Conservation (phyloP, 2,888 invertebrate species). For the Drosophila emarginata region DNA sequence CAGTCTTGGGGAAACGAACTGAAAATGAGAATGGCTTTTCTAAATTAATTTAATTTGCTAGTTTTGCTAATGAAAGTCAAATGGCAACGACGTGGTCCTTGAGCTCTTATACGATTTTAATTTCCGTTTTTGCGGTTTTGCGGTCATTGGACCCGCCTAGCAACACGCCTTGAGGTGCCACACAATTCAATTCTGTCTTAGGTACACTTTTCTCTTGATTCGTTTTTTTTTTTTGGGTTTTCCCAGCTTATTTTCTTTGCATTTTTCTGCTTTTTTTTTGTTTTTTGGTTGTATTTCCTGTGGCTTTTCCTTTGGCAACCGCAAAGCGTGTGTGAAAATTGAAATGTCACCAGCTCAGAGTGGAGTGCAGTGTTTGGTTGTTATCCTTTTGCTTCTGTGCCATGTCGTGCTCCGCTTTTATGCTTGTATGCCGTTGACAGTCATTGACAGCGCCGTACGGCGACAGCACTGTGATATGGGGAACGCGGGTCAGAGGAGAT, state of each 20-base stretch:
- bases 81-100: constrained; percentile 22
- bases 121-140: constrained; percentile 56
- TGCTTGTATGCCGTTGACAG: constrained; percentile 61
- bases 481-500: too few species aligned
- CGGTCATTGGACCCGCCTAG: constrained; percentile 26
- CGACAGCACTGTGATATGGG: constrained; percentile 13
- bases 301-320: constrained; percentile 38
- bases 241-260: constrained; percentile 12
- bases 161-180: constrained; percentile 33
- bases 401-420: constrained; percentile 62
- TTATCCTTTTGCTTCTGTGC: constrained; percentile 18
- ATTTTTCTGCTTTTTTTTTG: neutral
- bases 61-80: constrained; percentile 46
- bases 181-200: constrained; percentile 35
- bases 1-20: constrained; percentile 18
- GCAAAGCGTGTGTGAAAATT: constrained; percentile 64
- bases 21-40: constrained; percentile 25
- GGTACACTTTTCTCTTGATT: neutral
- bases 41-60: constrained; percentile 44
- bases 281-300: constrained; percentile 2
- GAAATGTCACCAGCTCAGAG: constrained; percentile 57
- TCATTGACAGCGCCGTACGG: constrained; percentile 61
- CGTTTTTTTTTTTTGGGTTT: constrained; percentile 21
- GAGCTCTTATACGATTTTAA: constrained; percentile 66
- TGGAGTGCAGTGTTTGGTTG: constrained; percentile 32